Evolutionary conservation across 2,888 invertebrate species (phyloP), one percentile per base, ranked within the genome.

Genomic region (Pyrocoelia pectoralis): DNA sequence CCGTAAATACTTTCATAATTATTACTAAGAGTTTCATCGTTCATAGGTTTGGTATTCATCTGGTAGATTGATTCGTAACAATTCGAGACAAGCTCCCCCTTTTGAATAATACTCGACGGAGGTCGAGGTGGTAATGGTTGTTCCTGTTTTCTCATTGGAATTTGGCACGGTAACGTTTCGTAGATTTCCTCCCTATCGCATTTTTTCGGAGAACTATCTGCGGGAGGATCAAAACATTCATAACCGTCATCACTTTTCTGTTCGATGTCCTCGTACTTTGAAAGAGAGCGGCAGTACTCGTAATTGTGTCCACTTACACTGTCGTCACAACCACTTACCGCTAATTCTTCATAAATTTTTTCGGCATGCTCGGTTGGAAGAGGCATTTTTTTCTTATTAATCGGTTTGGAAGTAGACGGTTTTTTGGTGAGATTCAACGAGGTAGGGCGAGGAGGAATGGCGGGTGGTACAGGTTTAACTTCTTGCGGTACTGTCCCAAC

Each of bases 31-130:
- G 52, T 54, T 14, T 70, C 71, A 46, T 55, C 33, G 14, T 50
- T 56, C 12, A 38, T n/a, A 24, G 13, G 56, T 33, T 59, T 58
- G 15, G 67, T 53, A 48, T 73, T 72, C 13, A 71, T 68, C 40
- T 73, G 74, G 66, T 80, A 79, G 57, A 83, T 82, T 43, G 86
- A 86, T 72, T 88, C 88, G 74, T 88, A 88, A 68, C 86, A 85
- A 73, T 86, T 85, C 0, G 86, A 86, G 14, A 84, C 73, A 0
- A 79, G 82, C 56, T 86, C 86, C 1, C 79, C 78, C 46, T 85
- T 85, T 71, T 86, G 88, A 63, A 88, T 87, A 0, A 86, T 86
- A 66, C 73, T 84, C 81, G 72, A 85, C 81, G 70, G 83, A 80
- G 56, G 84, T 79, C 56, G 83, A 80, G 49, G 85, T 80, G 61